A percentile compares a stretch with the other conserved stretches of the same genome.
Conservation (phyloP, 2,113 vertebrate species). For the Perca fluviatilis region DNA sequence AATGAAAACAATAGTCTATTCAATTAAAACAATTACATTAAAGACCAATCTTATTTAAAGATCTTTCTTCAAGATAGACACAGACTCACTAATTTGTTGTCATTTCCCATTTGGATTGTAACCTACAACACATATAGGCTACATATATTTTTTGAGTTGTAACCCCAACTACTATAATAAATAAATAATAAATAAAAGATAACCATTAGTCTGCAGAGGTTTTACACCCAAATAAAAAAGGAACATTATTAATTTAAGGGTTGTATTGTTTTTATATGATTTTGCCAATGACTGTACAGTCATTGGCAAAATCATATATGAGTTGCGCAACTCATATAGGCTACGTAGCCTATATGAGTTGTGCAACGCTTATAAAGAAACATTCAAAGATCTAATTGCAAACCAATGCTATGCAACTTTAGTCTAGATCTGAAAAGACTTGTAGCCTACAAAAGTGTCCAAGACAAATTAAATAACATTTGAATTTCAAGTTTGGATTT, state of each 20-base stretch:
- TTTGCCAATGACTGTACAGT: neutral
- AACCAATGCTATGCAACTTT: too few relatives aligned
- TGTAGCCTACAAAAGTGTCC: neutral
- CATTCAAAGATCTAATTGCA: neutral
- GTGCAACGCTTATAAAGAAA: neutral
- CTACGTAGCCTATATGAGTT: neutral
- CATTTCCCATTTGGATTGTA: neutral
- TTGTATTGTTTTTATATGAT: neutral
- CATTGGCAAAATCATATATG: too few relatives aligned
- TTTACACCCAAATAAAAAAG: neutral
- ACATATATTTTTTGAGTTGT: neutral
- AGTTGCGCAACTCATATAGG: neutral
- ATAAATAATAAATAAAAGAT: neutral
- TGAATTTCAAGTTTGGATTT: neutral
- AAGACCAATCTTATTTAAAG: too few relatives aligned
- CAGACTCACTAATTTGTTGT: neutral
- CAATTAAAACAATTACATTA: neutral
- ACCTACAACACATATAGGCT: neutral
- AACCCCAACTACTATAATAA: neutral
- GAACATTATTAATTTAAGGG: too few relatives aligned
- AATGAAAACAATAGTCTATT: neutral
- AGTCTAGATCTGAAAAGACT: neutral
- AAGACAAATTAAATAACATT: neutral
- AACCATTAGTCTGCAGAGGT: neutral
- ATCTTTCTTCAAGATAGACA: neutral